Conservation (phyloP, 2,888 invertebrate genomes). For the Zootermopsis nevadensis region DNA sequence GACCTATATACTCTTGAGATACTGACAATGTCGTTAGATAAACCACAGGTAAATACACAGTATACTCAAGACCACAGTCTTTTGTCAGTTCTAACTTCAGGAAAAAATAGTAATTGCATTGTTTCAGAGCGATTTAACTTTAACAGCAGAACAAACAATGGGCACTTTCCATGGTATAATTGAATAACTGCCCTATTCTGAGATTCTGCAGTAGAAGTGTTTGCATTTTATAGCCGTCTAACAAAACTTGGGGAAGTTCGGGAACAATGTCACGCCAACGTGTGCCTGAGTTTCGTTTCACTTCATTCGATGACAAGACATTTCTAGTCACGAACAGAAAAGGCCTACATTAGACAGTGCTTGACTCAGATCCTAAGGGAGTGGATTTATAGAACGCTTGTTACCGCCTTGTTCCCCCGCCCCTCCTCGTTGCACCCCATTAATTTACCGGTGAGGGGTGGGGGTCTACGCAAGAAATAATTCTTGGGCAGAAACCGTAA, state of each 20-base stretch:
- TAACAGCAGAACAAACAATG: no score
- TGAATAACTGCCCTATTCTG: neutral
- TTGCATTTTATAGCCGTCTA: conserved; percentile 8
- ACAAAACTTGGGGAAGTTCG: conserved; percentile 35
- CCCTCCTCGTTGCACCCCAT: conserved; percentile 16
- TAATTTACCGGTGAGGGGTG: neutral
- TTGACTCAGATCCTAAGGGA: conserved; percentile 10
- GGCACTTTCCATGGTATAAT: no score
- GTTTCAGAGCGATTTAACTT: no score
- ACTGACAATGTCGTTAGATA: no score
- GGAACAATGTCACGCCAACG: conserved; percentile 36
- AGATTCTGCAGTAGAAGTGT: conserved; percentile 21
- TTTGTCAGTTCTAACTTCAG: no score
- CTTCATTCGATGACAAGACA: conserved; percentile 41
- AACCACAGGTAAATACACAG: no score
- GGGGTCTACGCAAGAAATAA: neutral
- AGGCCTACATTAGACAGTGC: conserved; percentile 32
- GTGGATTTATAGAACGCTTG: conserved; percentile 1
- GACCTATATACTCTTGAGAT: no score
- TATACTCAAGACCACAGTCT: no score
- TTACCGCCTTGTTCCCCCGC: neutral
- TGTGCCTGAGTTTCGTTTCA: conserved; percentile 30
- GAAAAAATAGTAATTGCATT: no score
- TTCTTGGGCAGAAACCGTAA: neutral
- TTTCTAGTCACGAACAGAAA: conserved; percentile 38